Evolutionary conservation across 1,140 invertebrate species (phyloP).

Genomic region (Scaptomyza pallida): DNA sequence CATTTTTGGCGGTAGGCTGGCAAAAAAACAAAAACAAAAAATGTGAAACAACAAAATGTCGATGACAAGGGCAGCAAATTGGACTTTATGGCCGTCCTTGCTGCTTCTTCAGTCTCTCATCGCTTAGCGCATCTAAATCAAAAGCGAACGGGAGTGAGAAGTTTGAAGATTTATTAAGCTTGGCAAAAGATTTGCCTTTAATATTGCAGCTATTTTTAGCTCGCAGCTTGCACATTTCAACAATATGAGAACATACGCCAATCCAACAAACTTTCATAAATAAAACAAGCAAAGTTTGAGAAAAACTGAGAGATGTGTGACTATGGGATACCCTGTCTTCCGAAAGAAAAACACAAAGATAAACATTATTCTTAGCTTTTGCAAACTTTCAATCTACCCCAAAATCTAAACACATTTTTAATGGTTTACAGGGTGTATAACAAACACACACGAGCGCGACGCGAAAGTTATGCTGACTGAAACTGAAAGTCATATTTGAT

Average conservation of each 20-base stretch:
- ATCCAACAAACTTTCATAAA: slow-evolving; percentile 36
- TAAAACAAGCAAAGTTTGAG: slow-evolving; percentile 10
- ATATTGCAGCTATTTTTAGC: slow-evolving; percentile 48
- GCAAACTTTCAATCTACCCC: neutral
- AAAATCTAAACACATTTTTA: slow-evolving; percentile 6
- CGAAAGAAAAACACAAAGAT: too few relatives aligned
- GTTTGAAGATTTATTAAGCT: slow-evolving; percentile 42
- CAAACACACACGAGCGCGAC: slow-evolving; percentile 66
- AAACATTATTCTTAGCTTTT: too few relatives aligned
- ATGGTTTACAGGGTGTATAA: slow-evolving; percentile 20
- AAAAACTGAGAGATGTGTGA: neutral
- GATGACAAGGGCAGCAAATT: slow-evolving; percentile 50
- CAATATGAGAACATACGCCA: slow-evolving; percentile 16
- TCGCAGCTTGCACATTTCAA: neutral
- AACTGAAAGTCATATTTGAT: slow-evolving; percentile 82
- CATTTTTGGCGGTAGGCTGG: slow-evolving; percentile 34
- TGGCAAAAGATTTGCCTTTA: slow-evolving; percentile 21
- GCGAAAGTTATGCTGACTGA: slow-evolving; percentile 56
- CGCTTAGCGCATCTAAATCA: slow-evolving; percentile 5
- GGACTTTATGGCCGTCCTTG: slow-evolving; percentile 20
- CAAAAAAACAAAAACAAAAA: neutral
- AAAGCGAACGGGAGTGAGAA: neutral
- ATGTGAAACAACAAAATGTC: slow-evolving; percentile 6
- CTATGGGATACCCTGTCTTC: slow-evolving; percentile 7
- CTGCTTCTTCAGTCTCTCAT: neutral